phyloP scores from a whole-genome alignment of 2,888 invertebrate species.

The Cabera pusaria region DNA sequence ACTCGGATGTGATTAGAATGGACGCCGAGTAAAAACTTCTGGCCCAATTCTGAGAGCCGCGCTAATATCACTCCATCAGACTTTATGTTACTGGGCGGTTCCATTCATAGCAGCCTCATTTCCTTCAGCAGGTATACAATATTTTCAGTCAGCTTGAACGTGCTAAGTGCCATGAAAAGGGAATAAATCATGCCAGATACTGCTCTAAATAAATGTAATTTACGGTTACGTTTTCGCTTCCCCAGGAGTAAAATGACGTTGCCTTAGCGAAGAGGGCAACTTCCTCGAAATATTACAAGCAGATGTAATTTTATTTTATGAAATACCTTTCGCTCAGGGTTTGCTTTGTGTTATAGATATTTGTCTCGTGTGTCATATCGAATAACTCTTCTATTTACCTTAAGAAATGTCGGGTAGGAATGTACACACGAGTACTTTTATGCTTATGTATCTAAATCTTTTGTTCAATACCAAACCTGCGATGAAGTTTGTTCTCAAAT shows the following conservation, averaged over 20 bases:
- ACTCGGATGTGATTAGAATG: slow-evolving; percentile 10
- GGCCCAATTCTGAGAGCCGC: slow-evolving; percentile 8
- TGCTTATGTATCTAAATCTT: too few species aligned
- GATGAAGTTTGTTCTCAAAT: too few species aligned
- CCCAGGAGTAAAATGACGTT: slow-evolving; percentile 52
- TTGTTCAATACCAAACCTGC: too few species aligned
- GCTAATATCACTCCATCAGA: slow-evolving; percentile 16
- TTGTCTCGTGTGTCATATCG: slow-evolving; percentile 4
- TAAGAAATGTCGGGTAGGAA: too few species aligned
- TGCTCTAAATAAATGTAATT: slow-evolving; percentile 65
- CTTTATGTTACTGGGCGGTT: slow-evolving; percentile 19
- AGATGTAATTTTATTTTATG: slow-evolving; percentile 22
- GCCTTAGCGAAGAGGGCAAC: slow-evolving; percentile 31
- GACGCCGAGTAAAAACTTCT: slow-evolving; percentile 13
- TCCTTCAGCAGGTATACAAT: slow-evolving; percentile 23
- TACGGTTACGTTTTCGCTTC: slow-evolving; percentile 57
- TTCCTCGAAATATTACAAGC: slow-evolving; percentile 25
- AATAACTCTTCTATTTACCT: too few species aligned
- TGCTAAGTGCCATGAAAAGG: slow-evolving; percentile 58
- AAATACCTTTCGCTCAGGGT: slow-evolving; percentile 11
- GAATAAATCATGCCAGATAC: slow-evolving; percentile 65
- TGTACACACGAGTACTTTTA: too few species aligned
- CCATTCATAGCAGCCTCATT: slow-evolving; percentile 23
- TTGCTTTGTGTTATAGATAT: background rate
- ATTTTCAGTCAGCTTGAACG: slow-evolving; percentile 41